Conservation (phyloP, 2,888 invertebrate genomes). For the Acanthopleura granulata region DNA sequence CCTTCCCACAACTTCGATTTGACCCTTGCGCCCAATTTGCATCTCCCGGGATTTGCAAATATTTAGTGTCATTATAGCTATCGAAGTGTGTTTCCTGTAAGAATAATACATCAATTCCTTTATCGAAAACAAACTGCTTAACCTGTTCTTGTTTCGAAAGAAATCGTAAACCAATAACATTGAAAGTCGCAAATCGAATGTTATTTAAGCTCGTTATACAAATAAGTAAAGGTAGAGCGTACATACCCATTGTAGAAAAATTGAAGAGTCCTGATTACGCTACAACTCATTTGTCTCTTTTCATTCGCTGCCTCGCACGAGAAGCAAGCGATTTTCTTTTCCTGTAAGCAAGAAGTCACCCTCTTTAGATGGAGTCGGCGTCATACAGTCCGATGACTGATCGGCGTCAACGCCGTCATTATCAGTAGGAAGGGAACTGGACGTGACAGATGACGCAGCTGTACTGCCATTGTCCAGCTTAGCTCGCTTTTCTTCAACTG, state of each 20-base stretch:
- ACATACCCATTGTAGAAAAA: slow-evolving; percentile 11
- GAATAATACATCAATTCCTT: slow-evolving; percentile 7
- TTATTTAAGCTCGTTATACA: neutral
- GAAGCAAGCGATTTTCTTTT: too few relatives aligned
- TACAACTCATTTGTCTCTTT: too few relatives aligned
- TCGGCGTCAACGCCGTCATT: too few relatives aligned
- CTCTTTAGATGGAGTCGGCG: too few relatives aligned
- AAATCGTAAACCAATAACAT: neutral
- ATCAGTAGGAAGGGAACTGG: too few relatives aligned
- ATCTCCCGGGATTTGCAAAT: slow-evolving; percentile 3
- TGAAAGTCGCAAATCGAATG: slow-evolving; percentile 8
- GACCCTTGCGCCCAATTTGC: neutral
- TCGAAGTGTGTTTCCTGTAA: slow-evolving; percentile 14
- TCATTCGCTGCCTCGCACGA: too few relatives aligned
- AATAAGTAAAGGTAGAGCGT: neutral
- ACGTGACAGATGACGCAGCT: too few relatives aligned
- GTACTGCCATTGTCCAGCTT: too few relatives aligned
- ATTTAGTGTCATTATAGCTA: slow-evolving; percentile 6
- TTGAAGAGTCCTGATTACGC: too few relatives aligned
- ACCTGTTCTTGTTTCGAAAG: neutral
- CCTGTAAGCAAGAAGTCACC: too few relatives aligned
- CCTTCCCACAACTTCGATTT: neutral
- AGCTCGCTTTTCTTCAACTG: too few relatives aligned
- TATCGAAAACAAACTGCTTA: neutral
- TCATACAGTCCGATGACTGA: too few relatives aligned